Conservation (phyloP, 2,113 vertebrate species). For the Mobula birostris region DNA sequence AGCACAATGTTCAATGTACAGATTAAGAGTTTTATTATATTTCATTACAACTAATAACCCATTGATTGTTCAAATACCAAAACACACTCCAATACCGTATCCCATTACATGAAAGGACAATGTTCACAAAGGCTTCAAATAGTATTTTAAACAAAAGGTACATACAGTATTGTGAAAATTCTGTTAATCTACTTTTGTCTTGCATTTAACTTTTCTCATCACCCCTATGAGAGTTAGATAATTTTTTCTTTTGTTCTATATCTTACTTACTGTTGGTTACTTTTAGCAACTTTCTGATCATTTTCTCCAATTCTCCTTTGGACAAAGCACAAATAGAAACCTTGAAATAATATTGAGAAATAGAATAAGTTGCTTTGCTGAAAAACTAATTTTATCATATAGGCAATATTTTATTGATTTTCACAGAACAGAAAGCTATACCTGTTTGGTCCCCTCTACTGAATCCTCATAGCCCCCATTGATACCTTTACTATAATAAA, state of each 20-base stretch:
- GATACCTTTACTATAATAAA: constrained; percentile 78
- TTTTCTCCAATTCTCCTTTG: constrained; percentile 60
- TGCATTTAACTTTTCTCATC: too few species aligned
- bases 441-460: constrained; percentile 52
- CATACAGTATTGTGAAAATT: neutral
- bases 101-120: neutral
- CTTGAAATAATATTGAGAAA: constrained; percentile 47
- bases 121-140: neutral
- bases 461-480: constrained; percentile 69
- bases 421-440: constrained; percentile 41
- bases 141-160: neutral
- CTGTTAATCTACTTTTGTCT: neutral
- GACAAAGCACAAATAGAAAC: constrained; percentile 65
- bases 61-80: neutral
- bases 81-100: neutral
- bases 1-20: too few species aligned
- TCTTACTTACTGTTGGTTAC: constrained; percentile 62
- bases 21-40: too few species aligned
- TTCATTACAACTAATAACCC: too few species aligned
- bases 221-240: neutral
- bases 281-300: constrained; percentile 68
- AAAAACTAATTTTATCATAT: neutral
- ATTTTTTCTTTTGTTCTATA: neutral
- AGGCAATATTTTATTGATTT: neutral
- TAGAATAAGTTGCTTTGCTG: neutral